Conservation (phyloP, 2,888 invertebrate genomes). For the Machimus atricapillus region DNA sequence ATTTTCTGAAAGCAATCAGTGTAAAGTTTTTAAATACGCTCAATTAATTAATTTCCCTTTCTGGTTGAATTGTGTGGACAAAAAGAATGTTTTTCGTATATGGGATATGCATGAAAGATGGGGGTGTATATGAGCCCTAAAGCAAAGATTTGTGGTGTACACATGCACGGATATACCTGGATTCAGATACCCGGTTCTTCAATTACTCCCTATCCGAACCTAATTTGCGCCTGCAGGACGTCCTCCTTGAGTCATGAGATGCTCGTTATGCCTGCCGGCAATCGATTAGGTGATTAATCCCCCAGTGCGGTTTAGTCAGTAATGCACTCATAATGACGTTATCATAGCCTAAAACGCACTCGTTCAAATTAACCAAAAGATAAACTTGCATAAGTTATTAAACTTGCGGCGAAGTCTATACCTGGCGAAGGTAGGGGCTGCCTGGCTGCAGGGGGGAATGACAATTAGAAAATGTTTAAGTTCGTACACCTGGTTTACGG, state of each 20-base stretch:
- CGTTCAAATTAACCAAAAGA: slow-evolving; percentile 43
- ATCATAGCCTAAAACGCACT: slow-evolving; percentile 30
- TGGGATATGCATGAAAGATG: too few species aligned
- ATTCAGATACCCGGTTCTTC: background rate
- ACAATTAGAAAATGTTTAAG: background rate
- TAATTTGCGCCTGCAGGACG: background rate
- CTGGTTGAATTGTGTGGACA: background rate
- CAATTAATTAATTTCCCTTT: background rate
- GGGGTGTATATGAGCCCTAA: background rate
- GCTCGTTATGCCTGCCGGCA: slow-evolving; percentile 22
- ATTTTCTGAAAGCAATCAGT: background rate
- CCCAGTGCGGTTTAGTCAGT: slow-evolving; percentile 10
- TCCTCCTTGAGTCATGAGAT: background rate
- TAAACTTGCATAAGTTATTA: slow-evolving; percentile 43
- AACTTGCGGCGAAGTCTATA: slow-evolving; percentile 16
- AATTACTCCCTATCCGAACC: background rate
- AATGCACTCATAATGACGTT: slow-evolving; percentile 46
- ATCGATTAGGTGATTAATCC: slow-evolving; percentile 47
- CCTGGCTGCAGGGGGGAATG: background rate
- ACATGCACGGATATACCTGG: background rate
- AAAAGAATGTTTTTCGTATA: background rate
- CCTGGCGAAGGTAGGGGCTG: background rate
- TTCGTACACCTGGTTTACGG: background rate
- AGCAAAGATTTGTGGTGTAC: background rate
- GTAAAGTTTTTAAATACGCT: background rate